phyloP scores from a whole-genome alignment of 2,113 vertebrate species.

The Bos javanicus region DNA sequence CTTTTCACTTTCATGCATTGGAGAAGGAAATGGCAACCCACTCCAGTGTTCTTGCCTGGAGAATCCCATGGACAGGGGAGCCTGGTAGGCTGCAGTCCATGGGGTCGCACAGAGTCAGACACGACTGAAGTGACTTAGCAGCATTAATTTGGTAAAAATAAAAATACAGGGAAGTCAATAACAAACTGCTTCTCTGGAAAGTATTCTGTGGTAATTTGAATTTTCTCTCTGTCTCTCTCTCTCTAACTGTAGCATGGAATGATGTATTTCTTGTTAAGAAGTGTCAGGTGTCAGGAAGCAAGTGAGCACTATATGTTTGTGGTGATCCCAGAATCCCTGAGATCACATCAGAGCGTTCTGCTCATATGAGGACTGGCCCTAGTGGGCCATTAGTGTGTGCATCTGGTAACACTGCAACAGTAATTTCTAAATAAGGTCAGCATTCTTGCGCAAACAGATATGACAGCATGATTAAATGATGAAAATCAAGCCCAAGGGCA shows the following conservation, averaged over 20 bases:
- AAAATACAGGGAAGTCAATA: background rate
- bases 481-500: slow-evolving; percentile 42
- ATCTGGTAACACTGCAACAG: background rate
- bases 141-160: slow-evolving; percentile 28
- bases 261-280: slow-evolving; percentile 9
- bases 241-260: background rate
- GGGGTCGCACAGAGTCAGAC: no score
- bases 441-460: slow-evolving; percentile 36
- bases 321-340: background rate
- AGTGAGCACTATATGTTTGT: background rate
- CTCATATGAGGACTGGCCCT: background rate
- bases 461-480: slow-evolving; percentile 51
- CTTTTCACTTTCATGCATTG: no score
- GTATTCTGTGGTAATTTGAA: background rate
- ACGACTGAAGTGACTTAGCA: no score
- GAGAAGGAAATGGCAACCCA: no score
- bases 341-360: slow-evolving; percentile 16
- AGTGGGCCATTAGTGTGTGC: slow-evolving; percentile 16
- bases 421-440: slow-evolving; percentile 42
- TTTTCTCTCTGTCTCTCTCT: background rate
- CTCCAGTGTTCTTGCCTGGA: no score
- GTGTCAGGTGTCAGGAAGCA: background rate
- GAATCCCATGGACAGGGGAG: no score
- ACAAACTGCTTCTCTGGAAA: background rate
- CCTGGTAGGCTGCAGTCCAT: no score